Percentiles rank a stretch among this genome's conserved stretches.
These are phyloP conservation scores for Engystomops pustulosus DNA, from an alignment of 2,113 vertebrate species.

Conservation along the genomic window DNA sequence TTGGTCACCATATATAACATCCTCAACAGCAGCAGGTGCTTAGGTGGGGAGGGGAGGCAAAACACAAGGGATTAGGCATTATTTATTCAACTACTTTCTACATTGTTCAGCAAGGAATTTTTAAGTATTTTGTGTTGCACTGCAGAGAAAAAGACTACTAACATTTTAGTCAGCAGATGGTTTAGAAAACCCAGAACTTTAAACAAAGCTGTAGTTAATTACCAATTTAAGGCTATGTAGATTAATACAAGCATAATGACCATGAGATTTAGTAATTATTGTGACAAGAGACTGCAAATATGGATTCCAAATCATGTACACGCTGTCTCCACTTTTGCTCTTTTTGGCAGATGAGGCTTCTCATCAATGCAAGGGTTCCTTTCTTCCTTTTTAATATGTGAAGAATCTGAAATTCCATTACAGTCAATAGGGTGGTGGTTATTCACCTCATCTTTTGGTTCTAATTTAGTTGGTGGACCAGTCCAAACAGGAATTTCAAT, in stretches of 20 bases:
- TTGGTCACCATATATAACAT: too few species aligned
- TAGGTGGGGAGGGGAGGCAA: too few species aligned
- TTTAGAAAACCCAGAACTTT: neutral
- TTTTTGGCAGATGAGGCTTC: constrained; percentile 55
- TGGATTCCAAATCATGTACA: constrained; percentile 58
- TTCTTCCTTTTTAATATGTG: neutral
- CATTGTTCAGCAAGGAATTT: too few species aligned
- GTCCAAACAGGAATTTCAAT: constrained; percentile 88
- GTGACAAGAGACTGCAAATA: too few species aligned
- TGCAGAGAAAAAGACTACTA: too few species aligned
- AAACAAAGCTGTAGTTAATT: neutral
- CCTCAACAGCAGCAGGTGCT: too few species aligned
- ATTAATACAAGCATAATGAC: too few species aligned
- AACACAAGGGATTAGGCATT: too few species aligned
- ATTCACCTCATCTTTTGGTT: neutral
- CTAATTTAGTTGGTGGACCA: constrained; percentile 70
- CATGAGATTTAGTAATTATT: too few species aligned
- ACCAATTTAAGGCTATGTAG: neutral
- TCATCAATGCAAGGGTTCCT: constrained; percentile 12
- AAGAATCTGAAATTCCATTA: neutral
- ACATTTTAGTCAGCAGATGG: too few species aligned
- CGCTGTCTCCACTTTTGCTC: constrained; percentile 69
- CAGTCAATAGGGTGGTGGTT: neutral
- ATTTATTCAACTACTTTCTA: too few species aligned
- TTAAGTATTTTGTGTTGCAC: too few species aligned